Conservation (phyloP, 1,140 invertebrate species). For the Tetranychus urticae region DNA sequence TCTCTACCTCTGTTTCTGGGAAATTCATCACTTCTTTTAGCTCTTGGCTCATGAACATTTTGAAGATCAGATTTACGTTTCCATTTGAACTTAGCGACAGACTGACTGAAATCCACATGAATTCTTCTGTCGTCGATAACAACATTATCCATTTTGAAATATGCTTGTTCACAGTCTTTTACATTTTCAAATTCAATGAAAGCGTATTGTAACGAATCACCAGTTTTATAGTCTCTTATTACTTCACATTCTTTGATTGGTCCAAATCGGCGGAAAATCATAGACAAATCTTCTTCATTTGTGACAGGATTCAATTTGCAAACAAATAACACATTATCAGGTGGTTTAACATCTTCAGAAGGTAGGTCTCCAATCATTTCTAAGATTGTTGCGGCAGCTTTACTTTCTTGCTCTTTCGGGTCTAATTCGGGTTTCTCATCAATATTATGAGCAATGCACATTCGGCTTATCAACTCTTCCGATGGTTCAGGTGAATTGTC, state of each 20-base stretch:
- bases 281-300: slow-evolving; percentile 85
- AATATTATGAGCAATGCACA: slow-evolving; percentile 79
- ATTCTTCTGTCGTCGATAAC: slow-evolving; percentile 94
- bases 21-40: neutral
- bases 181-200: slow-evolving; percentile 90
- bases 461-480: slow-evolving; percentile 51
- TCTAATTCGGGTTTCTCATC: slow-evolving; percentile 71
- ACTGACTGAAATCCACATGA: slow-evolving; percentile 98
- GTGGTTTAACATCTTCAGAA: slow-evolving; percentile 85
- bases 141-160: slow-evolving; percentile 99
- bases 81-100: slow-evolving; percentile 47
- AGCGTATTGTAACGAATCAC: slow-evolving; percentile 91
- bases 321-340: slow-evolving; percentile 97
- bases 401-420: slow-evolving; percentile 70
- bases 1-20: neutral
- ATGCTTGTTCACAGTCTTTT: slow-evolving; percentile 89
- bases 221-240: slow-evolving; percentile 72
- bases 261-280: slow-evolving; percentile 93
- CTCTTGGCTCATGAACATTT: neutral
- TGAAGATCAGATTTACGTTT: neutral
- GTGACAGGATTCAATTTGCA: slow-evolving; percentile 99
- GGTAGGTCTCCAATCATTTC: slow-evolving; percentile 97
- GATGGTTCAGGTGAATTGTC: slow-evolving; percentile 64
- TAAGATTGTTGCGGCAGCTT: slow-evolving; percentile 82
- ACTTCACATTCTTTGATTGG: slow-evolving; percentile 86